Conservation (phyloP, 2,797 vertebrate genomes). For the Melanotaenia pygmaea region DNA sequence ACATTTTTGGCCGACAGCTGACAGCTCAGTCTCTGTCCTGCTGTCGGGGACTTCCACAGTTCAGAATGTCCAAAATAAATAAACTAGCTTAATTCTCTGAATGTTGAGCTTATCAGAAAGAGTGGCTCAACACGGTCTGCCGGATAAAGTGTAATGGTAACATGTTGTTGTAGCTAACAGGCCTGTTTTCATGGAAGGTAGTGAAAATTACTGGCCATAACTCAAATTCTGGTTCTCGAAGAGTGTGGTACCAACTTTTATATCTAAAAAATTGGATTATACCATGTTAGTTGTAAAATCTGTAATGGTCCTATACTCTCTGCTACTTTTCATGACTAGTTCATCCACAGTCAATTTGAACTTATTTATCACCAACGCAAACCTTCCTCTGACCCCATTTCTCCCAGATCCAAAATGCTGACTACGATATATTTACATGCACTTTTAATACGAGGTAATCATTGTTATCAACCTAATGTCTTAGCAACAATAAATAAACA, state of each 20-base stretch:
- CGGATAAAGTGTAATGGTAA: not conserved
- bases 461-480: not conserved
- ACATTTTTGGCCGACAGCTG: too few relatives aligned
- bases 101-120: too few relatives aligned
- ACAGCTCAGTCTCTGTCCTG: too few relatives aligned
- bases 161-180: not conserved
- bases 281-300: not conserved
- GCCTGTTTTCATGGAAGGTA: not conserved
- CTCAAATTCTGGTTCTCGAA: not conserved
- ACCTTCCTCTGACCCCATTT: not conserved
- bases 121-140: too few relatives aligned
- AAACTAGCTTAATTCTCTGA: too few relatives aligned
- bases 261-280: not conserved
- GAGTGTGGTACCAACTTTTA: not conserved
- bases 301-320: not conserved
- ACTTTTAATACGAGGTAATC: not conserved
- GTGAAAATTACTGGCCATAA: not conserved
- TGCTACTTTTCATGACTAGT: not conserved
- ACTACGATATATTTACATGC: not conserved
- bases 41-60: too few relatives aligned
- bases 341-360: not conserved
- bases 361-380: not conserved
- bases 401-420: not conserved
- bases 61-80: too few relatives aligned
- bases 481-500: slow-evolving; percentile 22